Evolutionary conservation across 2,797 vertebrate species (phyloP).

Genomic region (Pogoniulus pusillus): DNA sequence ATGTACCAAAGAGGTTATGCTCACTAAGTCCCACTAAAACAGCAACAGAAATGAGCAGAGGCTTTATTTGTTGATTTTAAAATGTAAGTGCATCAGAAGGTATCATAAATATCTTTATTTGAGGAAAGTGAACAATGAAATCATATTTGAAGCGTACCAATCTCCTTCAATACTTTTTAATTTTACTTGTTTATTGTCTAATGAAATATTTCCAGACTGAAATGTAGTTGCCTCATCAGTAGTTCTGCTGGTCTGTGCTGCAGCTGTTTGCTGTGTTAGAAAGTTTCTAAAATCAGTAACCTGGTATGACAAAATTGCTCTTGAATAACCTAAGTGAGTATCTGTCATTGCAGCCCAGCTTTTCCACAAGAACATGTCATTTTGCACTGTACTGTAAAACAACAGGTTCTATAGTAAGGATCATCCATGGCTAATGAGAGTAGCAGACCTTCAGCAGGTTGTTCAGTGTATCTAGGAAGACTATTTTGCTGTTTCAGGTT

Average conservation of each 20-base stretch:
- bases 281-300: neutral
- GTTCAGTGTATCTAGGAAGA: neutral
- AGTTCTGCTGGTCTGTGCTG: neutral
- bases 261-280: neutral
- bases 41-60: neutral
- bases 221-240: neutral
- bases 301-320: neutral
- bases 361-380: neutral
- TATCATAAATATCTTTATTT: neutral
- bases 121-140: neutral
- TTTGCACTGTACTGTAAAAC: neutral
- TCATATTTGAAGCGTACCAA: neutral
- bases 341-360: neutral
- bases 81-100: neutral
- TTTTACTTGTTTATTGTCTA: neutral
- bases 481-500: neutral
- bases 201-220: neutral
- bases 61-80: slow-evolving; percentile 20
- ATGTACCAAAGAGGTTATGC: neutral
- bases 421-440: neutral
- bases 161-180: neutral
- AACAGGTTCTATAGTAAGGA: neutral
- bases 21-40: neutral
- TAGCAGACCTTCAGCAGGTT: neutral
- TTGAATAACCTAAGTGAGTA: neutral